Evolutionary conservation across 2,888 invertebrate genomes (phyloP).

Genomic region (Muscina levida): DNA sequence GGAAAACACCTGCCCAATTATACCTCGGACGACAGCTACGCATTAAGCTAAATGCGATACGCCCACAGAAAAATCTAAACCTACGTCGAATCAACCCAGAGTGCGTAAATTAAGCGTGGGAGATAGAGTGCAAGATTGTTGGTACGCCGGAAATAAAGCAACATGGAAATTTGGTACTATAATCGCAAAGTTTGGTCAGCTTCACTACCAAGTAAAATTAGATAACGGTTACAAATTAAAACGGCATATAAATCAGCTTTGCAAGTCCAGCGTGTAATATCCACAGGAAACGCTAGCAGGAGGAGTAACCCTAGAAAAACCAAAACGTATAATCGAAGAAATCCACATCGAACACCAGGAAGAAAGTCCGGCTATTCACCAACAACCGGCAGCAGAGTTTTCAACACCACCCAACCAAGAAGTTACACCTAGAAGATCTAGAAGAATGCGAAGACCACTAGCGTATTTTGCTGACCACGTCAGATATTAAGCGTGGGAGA

Average conservation of each 20-base stretch:
- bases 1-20: constrained; percentile 30
- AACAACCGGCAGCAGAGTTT: too few species aligned
- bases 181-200: background rate
- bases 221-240: constrained; percentile 29
- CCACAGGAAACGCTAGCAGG: too few species aligned
- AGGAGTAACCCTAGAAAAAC: background rate
- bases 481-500: background rate
- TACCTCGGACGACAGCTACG: background rate
- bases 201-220: constrained; percentile 21
- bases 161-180: background rate
- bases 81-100: background rate
- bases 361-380: background rate
- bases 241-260: constrained; percentile 22
- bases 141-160: background rate
- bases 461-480: too few species aligned
- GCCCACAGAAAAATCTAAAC: constrained; percentile 1
- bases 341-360: background rate
- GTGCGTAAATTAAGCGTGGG: constrained; percentile 41
- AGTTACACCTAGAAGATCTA: too few species aligned
- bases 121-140: constrained; percentile 42
- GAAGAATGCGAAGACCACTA: too few species aligned
- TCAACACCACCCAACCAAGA: too few species aligned
- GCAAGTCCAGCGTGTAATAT: background rate
- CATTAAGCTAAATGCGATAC: background rate
- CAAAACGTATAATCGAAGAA: background rate